Conservation (phyloP, 1,140 invertebrate species). For the Patella vulgata region DNA sequence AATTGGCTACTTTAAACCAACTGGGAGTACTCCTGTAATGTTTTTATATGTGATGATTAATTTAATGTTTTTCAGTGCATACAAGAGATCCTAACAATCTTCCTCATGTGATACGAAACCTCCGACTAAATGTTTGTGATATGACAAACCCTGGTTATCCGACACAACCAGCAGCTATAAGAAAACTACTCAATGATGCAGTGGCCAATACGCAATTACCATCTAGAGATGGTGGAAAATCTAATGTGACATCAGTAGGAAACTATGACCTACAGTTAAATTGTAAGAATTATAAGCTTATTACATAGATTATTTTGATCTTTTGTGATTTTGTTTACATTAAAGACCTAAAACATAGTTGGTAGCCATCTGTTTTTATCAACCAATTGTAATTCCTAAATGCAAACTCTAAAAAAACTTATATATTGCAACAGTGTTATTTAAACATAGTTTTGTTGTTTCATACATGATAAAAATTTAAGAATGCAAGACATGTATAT, state of each 20-base stretch:
- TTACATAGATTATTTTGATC: not conserved
- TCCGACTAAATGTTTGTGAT: constrained; percentile 84
- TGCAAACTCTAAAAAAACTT: too few relatives aligned
- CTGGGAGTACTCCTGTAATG: too few relatives aligned
- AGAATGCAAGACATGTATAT: too few relatives aligned
- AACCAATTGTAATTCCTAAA: too few relatives aligned
- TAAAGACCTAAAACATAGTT: too few relatives aligned
- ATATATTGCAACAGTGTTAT: too few relatives aligned
- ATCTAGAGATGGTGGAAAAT: constrained; percentile 65
- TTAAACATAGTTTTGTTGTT: too few relatives aligned
- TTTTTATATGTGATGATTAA: too few relatives aligned
- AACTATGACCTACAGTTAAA: constrained; percentile 63
- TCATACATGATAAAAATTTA: too few relatives aligned
- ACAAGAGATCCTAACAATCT: constrained; percentile 85
- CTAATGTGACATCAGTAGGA: constrained; percentile 57
- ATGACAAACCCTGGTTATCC: constrained; percentile 76
- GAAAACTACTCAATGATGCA: constrained; percentile 88
- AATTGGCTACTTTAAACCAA: too few relatives aligned
- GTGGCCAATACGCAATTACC: constrained; percentile 76
- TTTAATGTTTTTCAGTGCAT: constrained; percentile 72
- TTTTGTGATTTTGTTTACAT: too few relatives aligned
- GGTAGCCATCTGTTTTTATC: too few relatives aligned
- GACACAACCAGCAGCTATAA: constrained; percentile 82
- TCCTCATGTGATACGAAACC: constrained; percentile 77
- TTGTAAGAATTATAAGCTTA: constrained; percentile 42